These are phyloP conservation scores for Drosophila sproati DNA, from an alignment of 1,140 invertebrate species.

Conservation along the genomic window DNA sequence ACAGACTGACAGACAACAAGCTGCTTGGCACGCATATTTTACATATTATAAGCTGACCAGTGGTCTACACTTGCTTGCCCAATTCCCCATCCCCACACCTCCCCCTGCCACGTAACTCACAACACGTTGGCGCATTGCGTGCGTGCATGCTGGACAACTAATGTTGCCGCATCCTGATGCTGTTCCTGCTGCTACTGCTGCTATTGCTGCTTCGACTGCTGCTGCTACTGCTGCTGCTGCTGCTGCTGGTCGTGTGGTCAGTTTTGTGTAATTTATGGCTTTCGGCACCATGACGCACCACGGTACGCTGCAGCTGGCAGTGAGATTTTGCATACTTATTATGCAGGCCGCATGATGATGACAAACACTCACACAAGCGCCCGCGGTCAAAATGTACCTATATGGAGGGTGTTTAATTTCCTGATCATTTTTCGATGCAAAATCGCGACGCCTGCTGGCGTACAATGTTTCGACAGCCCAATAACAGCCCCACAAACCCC, in stretches of 20 bases:
- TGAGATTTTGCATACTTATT: constrained; percentile 70
- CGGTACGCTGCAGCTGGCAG: constrained; percentile 37
- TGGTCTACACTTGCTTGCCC: not conserved
- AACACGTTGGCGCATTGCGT: not conserved
- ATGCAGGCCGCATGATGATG: constrained; percentile 63
- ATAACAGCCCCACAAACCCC: no score
- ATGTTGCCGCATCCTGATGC: constrained; percentile 1
- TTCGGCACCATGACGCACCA: constrained; percentile 43
- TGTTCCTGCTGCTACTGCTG: not conserved
- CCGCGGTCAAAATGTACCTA: not conserved
- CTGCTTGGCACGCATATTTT: constrained; percentile 40
- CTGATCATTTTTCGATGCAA: constrained; percentile 68
- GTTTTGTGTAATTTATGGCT: constrained; percentile 76
- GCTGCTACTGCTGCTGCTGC: constrained; percentile 4
- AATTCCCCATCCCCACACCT: not conserved
- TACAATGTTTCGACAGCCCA: not conserved
- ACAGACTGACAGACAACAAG: not conserved
- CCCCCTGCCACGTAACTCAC: not conserved
- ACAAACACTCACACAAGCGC: constrained; percentile 14
- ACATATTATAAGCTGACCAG: constrained; percentile 50
- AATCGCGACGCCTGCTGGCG: constrained; percentile 43
- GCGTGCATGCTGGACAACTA: constrained; percentile 2
- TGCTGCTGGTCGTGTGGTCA: constrained; percentile 31
- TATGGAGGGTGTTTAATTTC: constrained; percentile 55
- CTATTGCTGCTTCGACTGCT: not conserved